Conservation (phyloP, 2,113 vertebrate species). For the Ondatra zibethicus region DNA sequence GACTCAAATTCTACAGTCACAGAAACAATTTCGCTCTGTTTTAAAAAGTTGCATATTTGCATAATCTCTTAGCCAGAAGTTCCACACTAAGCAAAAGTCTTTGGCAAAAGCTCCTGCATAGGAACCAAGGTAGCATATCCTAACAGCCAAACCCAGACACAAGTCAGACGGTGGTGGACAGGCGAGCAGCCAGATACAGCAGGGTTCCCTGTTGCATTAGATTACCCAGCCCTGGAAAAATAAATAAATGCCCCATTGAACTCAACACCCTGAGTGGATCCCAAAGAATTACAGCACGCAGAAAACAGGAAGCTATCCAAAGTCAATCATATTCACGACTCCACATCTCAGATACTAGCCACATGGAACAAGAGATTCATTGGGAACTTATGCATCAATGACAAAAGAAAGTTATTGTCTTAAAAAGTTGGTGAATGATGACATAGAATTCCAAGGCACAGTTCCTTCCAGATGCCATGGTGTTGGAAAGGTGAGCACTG, state of each 20-base stretch:
- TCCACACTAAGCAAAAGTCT: neutral
- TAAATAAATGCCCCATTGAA: neutral
- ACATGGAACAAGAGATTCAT: neutral
- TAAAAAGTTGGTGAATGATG: neutral
- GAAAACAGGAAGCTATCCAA: neutral
- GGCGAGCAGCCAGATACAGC: neutral
- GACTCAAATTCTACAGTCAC: neutral
- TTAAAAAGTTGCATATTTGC: neutral
- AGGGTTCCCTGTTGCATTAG: neutral
- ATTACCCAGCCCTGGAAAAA: constrained; percentile 6
- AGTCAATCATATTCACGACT: neutral
- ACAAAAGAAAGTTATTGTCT: neutral
- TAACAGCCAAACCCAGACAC: neutral
- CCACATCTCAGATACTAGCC: neutral
- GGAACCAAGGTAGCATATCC: neutral
- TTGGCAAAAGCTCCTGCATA: neutral
- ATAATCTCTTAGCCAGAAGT: neutral
- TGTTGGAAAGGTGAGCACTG: neutral
- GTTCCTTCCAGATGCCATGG: neutral
- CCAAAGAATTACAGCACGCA: neutral
- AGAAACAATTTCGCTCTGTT: neutral
- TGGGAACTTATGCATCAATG: neutral
- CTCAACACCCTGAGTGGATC: neutral
- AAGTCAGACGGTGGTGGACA: neutral
- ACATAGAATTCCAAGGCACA: neutral